These are phyloP conservation scores for Pogonocichla stellata DNA, from an alignment of 2,113 vertebrate genomes.

Conservation along the genomic window DNA sequence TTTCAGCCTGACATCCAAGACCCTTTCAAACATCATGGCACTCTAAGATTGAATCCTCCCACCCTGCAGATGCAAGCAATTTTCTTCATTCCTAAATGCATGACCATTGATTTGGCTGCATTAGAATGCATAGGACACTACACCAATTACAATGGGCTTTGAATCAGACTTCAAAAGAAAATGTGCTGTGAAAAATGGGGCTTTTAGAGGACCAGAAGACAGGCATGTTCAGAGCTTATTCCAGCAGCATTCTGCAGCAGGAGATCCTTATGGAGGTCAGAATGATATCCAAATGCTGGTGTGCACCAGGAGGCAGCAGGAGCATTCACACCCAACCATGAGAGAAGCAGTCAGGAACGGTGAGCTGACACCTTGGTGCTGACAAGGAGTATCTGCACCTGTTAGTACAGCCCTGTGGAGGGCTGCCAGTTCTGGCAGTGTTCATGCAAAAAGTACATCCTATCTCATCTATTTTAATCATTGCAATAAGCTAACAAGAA, in stretches of 20 bases:
- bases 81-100: background rate
- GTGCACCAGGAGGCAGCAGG: background rate
- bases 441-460: background rate
- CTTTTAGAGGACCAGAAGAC: conserved; percentile 11
- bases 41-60: conserved; percentile 11
- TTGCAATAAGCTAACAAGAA: background rate
- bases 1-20: background rate
- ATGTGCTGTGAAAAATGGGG: conserved; percentile 5
- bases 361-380: background rate
- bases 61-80: conserved; percentile 18
- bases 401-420: background rate
- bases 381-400: background rate
- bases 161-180: conserved; percentile 34
- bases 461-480: background rate
- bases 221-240: background rate
- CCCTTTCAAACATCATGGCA: background rate
- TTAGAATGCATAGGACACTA: conserved; percentile 31
- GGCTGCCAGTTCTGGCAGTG: background rate
- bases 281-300: background rate
- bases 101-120: conserved; percentile 7
- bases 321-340: background rate
- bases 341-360: background rate
- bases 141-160: conserved; percentile 23
- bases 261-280: background rate
- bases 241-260: background rate